Percentiles rank a stretch among this genome's conserved stretches.
Evolutionary conservation across 2,797 vertebrate genomes (phyloP).

Genomic region (Acrossocheilus fasciatus): DNA sequence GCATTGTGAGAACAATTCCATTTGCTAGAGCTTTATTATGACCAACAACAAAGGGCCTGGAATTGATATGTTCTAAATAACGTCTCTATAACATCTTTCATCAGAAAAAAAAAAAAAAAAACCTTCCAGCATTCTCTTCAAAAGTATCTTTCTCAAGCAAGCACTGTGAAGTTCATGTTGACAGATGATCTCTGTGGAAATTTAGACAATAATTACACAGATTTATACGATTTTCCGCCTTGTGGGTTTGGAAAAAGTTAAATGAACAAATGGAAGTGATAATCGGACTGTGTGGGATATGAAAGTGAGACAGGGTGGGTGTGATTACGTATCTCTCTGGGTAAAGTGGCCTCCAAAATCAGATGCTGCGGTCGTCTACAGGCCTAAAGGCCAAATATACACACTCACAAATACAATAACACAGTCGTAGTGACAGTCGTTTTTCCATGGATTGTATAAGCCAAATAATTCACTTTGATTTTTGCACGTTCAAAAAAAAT

Average conservation of each 20-base stretch:
- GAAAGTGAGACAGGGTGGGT: slow-evolving; percentile 30
- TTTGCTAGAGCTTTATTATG: slow-evolving; percentile 26
- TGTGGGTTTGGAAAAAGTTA: slow-evolving; percentile 29
- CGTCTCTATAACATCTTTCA: slow-evolving; percentile 8
- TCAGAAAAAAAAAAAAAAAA: background rate
- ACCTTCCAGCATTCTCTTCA: background rate
- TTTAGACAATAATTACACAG: slow-evolving; percentile 14
- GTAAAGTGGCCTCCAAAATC: background rate
- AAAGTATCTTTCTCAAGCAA: slow-evolving; percentile 4
- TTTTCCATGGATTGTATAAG: background rate
- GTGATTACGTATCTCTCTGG: background rate
- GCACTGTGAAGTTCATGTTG: slow-evolving; percentile 3
- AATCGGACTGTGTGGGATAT: slow-evolving; percentile 21
- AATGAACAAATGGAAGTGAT: slow-evolving; percentile 14
- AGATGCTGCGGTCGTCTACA: background rate
- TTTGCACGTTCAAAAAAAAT: background rate
- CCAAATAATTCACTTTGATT: background rate
- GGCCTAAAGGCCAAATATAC: background rate
- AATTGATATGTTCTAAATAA: slow-evolving; percentile 41
- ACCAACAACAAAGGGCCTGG: slow-evolving; percentile 17
- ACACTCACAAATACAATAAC: background rate
- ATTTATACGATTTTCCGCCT: slow-evolving; percentile 16
- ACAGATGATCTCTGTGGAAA: slow-evolving; percentile 25
- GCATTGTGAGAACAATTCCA: slow-evolving; percentile 28
- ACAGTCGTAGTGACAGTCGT: too few species aligned